Base-by-base conservation (phyloP, 1,140 invertebrate genomes). In the Megalonaias nervosa region DNA sequence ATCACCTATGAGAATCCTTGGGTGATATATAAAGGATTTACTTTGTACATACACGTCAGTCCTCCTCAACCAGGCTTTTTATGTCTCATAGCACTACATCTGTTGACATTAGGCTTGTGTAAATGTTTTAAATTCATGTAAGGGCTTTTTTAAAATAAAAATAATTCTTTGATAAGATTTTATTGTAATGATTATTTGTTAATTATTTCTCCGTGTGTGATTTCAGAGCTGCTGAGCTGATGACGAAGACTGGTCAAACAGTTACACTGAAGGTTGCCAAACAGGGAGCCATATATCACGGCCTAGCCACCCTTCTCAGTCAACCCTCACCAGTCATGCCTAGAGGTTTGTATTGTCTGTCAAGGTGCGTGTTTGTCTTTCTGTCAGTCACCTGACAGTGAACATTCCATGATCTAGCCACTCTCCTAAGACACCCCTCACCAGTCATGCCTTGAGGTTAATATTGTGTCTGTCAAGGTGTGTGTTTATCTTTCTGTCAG, bases 191-290 rank as follows among this genome's bases (percentile, higher is more conserved):
- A 62, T 23, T 13, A 14, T 23, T 67, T 15, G 17, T 19, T 69
- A 4, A 21, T 31, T 70, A 17, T 38, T 80, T 62, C 70, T 48
- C 6, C 11, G 6, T 48, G 38, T 48, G 38, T 48, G 38, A 55
- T 78, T 85, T 80, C 80, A 95, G 96, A 91, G 98, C 98, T 77
- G 98, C 98, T 13, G 96, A 99, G 90, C 96, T 98, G 89, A 94
- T 99, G 86, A 97, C 97, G 57, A 92, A 96, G 72, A 99, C 98
- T 21, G 98, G 97, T 17, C 95, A 95, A 13, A 94, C 97, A 1
- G 98, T 99, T 11, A 96, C 95, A 4, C 91, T 99, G 62, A 97
- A 99, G 92, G 97, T 99, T 60, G 97, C 97, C 11, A 99, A 99
- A 91, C 97, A 98, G 90, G 98, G 96, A 48, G 98, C 98, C 31